These are phyloP conservation scores for Dicranocentrus wangi DNA, from an alignment of 2,888 invertebrate species.

Conservation along the genomic window DNA sequence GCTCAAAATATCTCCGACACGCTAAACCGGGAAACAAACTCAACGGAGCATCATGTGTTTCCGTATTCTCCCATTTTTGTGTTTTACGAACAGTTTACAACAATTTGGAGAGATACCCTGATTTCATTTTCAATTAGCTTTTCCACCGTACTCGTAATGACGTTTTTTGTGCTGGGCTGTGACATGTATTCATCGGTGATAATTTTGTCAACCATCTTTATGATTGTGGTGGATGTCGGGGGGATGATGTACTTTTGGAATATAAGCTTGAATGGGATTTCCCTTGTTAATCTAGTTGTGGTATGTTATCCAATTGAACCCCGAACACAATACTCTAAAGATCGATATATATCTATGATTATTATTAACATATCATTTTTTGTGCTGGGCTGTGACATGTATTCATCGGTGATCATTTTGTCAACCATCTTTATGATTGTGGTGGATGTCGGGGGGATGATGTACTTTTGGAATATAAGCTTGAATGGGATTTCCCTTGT, in stretches of 20 bases:
- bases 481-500: constrained; percentile 96
- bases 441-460: constrained; percentile 88
- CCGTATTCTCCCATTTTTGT: constrained; percentile 72
- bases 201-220: constrained; percentile 82
- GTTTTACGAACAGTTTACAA: constrained; percentile 88
- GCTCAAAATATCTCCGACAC: constrained; percentile 85
- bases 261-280: constrained; percentile 90
- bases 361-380: constrained; percentile 95
- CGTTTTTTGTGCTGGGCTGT: constrained; percentile 92
- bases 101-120: constrained; percentile 88
- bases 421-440: constrained; percentile 86
- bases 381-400: constrained; percentile 90
- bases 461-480: constrained; percentile 92
- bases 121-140: constrained; percentile 91
- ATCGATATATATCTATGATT: no score
- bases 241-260: constrained; percentile 95
- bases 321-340: no score
- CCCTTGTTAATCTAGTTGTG: constrained; percentile 91
- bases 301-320: no score
- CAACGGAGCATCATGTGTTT: constrained; percentile 66
- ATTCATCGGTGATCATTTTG: constrained; percentile 84
- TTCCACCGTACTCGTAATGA: constrained; percentile 92
- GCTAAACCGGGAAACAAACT: constrained; percentile 78
- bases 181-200: constrained; percentile 86
- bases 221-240: constrained; percentile 88